These are phyloP conservation scores for Drosophila pseudoananassae DNA, from an alignment of 1,140 invertebrate genomes.

Conservation along the genomic window DNA sequence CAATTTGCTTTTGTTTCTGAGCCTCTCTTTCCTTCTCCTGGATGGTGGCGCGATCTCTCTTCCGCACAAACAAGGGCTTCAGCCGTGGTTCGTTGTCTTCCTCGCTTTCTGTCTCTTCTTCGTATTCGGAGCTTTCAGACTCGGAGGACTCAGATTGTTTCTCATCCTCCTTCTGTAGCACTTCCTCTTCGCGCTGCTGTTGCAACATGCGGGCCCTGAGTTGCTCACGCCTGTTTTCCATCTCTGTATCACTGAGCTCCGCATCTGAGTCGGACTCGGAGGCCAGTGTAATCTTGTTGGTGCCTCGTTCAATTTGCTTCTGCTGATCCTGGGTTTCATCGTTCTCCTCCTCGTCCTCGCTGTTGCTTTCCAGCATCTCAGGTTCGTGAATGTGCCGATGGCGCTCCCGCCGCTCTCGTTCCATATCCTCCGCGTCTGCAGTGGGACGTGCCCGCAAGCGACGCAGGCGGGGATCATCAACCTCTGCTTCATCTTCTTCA, in stretches of 20 bases:
- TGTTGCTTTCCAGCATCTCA: constrained; percentile 89
- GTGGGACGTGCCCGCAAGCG: constrained; percentile 85
- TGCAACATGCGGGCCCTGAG: constrained; percentile 89
- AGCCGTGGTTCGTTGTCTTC: constrained; percentile 91
- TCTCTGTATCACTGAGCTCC: constrained; percentile 91
- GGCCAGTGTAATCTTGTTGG: constrained; percentile 85
- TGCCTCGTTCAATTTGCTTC: constrained; percentile 74
- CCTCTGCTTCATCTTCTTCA: constrained; percentile 85
- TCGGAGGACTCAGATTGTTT: constrained; percentile 92
- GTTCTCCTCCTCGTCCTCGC: constrained; percentile 85
- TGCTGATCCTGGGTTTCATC: constrained; percentile 71
- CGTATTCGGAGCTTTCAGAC: constrained; percentile 89
- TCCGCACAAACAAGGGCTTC: constrained; percentile 98
- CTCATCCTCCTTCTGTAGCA: constrained; percentile 87
- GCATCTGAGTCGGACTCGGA: constrained; percentile 89
- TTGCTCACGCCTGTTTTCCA: constrained; percentile 91
- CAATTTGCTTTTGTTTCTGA: constrained; percentile 92
- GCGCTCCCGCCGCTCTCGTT: constrained; percentile 84
- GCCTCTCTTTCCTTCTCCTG: constrained; percentile 96
- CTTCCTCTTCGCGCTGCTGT: constrained; percentile 88
- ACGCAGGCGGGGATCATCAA: constrained; percentile 91
- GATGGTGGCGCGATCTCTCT: constrained; percentile 96
- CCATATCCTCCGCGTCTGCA: constrained; percentile 86
- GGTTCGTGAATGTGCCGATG: constrained; percentile 88
- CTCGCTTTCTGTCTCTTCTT: constrained; percentile 89